Base-by-base conservation (phyloP, 2,797 vertebrate species). In the Margarornis squamiger region DNA sequence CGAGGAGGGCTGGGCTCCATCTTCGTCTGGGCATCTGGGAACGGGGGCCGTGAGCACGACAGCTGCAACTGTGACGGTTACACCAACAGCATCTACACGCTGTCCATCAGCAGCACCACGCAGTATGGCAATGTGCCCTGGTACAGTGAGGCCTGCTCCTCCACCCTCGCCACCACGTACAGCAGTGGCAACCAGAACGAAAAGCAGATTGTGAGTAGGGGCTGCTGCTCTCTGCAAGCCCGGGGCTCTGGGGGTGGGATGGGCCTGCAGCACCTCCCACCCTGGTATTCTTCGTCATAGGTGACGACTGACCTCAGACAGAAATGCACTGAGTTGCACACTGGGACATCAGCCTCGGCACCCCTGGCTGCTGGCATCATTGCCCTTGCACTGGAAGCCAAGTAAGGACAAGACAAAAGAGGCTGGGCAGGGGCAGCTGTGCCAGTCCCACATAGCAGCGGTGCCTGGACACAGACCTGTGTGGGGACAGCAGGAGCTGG, bases 71-170 rank as follows among this genome's bases (percentile, higher is more conserved):
- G 99, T 12, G 99, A 99, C 1, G 99, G 99, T 96, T 99, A 99
- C 98, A 99, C 99, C 97, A 99, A 99, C 98, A 99, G 99, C 98
- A 99, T 99, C 97, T 99, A 99, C 98, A 99, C 99, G 0, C 98
- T 99, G 94, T 99, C 99, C 97, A 99, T 99, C 97, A 99, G 99
- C 98, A 99, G 99, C 96, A 99, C 99, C 97, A 99, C 99, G 0
- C 99, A 99, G 98, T 97, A 98, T 0, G 99, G 99, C 88, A 99
- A 98, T 1, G 99, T 99, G 97, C 99, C 99, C 48, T 99, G 99
- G 99, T 99, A 99, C 98, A 99, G 99, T 23, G 99, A 99, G 97
- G 99, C 99, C 96, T 99, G 99, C 97, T 99, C 99, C 10, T 99
- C 99, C 97, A 99, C 99, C 9, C 98, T 99, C 13, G 99, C 99